Conservation (phyloP, 2,797 vertebrate species). For the Crenichthys baileyi region DNA sequence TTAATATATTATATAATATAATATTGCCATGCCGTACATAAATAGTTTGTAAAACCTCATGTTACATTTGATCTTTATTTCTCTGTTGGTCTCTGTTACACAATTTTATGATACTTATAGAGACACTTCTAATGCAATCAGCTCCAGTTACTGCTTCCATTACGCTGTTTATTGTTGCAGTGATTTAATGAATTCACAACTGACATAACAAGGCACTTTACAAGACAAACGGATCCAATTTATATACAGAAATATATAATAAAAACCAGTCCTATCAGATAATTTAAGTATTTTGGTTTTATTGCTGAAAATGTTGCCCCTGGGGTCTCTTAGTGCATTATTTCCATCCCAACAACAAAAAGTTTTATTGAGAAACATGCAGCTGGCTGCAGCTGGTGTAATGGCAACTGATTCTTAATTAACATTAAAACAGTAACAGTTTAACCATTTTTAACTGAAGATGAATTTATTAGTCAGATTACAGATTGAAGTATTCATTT, state of each 20-base stretch:
- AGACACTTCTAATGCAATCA: conserved; percentile 7
- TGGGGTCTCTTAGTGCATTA: neutral
- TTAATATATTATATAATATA: too few species aligned
- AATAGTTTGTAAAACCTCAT: too few species aligned
- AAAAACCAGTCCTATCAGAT: neutral
- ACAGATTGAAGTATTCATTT: neutral
- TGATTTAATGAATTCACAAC: neutral
- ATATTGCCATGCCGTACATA: neutral
- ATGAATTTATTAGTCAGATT: conserved; percentile 10
- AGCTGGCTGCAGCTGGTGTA: neutral
- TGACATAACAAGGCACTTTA: too few species aligned
- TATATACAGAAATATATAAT: neutral
- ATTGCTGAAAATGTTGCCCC: neutral
- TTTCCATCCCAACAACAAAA: neutral
- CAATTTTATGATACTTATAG: neutral
- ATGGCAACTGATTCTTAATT: neutral
- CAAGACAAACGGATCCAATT: neutral
- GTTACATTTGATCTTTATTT: neutral
- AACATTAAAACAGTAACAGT: neutral
- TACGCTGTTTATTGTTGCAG: neutral
- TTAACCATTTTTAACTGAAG: neutral
- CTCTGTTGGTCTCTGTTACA: neutral
- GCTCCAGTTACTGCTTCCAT: neutral
- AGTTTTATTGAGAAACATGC: neutral
- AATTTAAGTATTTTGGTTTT: neutral